Evolutionary conservation across 2,797 vertebrate species (phyloP).

Genomic region (Carduelis carduelis): DNA sequence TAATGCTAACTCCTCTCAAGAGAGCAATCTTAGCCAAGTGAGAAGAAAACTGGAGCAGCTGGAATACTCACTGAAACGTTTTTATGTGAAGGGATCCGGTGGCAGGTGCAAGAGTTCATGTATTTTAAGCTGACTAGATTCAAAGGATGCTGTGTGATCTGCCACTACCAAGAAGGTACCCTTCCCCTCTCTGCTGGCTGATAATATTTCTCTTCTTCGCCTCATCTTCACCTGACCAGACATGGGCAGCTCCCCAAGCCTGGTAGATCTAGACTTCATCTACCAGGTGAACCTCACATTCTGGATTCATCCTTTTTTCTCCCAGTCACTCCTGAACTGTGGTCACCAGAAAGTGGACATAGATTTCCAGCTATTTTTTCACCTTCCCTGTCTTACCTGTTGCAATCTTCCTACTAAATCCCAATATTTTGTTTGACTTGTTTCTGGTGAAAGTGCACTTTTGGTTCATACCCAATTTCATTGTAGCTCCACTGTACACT

Average conservation of each 20-base stretch:
- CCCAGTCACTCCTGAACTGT: background rate
- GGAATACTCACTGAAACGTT: background rate
- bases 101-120: fast-evolving
- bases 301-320: background rate
- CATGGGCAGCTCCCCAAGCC: background rate
- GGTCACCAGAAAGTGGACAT: background rate
- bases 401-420: background rate
- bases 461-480: background rate
- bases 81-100: background rate
- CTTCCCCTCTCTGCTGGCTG: background rate
- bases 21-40: background rate
- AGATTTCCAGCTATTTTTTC: background rate
- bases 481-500: background rate
- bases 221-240: background rate
- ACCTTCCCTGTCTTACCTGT: background rate
- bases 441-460: background rate
- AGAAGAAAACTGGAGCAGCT: background rate
- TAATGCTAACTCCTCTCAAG: background rate
- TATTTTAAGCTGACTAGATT: background rate
- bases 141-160: background rate
- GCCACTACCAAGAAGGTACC: background rate
- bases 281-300: background rate
- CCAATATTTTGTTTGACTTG: background rate
- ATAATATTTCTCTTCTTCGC: background rate
- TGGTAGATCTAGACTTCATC: background rate